phyloP scores from a whole-genome alignment of 2,888 invertebrate species.

The Galeruca laticollis region DNA sequence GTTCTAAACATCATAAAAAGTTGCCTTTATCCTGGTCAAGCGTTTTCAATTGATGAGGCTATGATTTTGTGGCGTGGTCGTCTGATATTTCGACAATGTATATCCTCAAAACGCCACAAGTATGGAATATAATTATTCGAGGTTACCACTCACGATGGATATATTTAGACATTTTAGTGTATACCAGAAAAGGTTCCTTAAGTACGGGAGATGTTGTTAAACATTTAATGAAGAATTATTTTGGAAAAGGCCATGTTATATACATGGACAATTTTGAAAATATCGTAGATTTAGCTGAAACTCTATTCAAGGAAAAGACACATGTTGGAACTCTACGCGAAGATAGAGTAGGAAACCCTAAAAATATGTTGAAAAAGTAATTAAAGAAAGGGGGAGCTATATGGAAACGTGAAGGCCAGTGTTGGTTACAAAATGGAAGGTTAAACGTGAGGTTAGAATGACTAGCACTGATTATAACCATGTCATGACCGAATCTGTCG shows the following conservation, averaged over 20 bases:
- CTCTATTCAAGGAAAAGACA: too few relatives aligned
- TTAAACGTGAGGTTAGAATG: slow-evolving; percentile 13
- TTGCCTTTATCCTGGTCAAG: not conserved
- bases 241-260: slow-evolving; percentile 16
- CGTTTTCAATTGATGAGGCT: not conserved
- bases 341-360: too few relatives aligned
- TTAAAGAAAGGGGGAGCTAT: slow-evolving; percentile 15
- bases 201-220: too few relatives aligned
- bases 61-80: not conserved
- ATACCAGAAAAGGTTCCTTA: too few relatives aligned
- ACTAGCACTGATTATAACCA: too few relatives aligned
- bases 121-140: too few relatives aligned
- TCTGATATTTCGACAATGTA: too few relatives aligned
- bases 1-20: too few relatives aligned
- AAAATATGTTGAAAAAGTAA: not conserved
- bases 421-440: slow-evolving; percentile 21
- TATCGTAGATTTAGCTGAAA: slow-evolving; percentile 21
- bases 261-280: slow-evolving; percentile 26
- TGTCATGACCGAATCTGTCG: not conserved
- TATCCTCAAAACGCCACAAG: too few relatives aligned
- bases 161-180: too few relatives aligned
- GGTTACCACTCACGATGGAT: too few relatives aligned
- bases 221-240: slow-evolving; percentile 9
- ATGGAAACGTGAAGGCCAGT: slow-evolving; percentile 22
- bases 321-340: too few relatives aligned